These are phyloP conservation scores for Brachyalestes nurse DNA, from an alignment of 2,797 vertebrate genomes.

Conservation along the genomic window DNA sequence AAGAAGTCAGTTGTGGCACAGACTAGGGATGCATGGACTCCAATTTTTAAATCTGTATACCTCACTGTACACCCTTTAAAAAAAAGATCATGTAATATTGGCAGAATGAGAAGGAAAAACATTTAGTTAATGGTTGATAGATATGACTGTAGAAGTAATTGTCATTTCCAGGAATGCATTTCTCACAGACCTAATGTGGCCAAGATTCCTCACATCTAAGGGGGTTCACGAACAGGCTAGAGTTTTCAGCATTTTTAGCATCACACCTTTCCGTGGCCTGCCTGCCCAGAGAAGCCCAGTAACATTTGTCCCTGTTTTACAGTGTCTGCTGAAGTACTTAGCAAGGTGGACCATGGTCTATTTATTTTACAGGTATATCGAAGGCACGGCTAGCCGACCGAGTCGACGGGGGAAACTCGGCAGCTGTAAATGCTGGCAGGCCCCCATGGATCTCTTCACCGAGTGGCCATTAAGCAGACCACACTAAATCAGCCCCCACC, in stretches of 20 bases:
- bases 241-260: conserved; percentile 12
- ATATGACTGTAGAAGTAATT: not conserved
- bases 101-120: no score
- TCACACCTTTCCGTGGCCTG: conserved; percentile 17
- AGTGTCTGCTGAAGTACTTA: conserved; percentile 47
- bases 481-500: conserved; percentile 49
- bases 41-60: no score
- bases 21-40: no score
- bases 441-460: conserved; percentile 29
- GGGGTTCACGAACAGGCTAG: not conserved
- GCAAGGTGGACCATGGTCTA: conserved; percentile 25
- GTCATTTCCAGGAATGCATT: not conserved
- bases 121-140: no score
- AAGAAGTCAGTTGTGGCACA: no score
- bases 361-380: conserved; percentile 54
- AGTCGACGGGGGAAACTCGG: conserved; percentile 6
- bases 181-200: not conserved
- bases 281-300: conserved; percentile 16
- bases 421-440: conserved; percentile 46
- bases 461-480: conserved; percentile 36
- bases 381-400: conserved; percentile 22
- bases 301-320: not conserved
- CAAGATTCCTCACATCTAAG: not conserved
- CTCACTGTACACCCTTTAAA: no score
- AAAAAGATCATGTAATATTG: no score